Base-by-base conservation (phyloP, 2,888 invertebrate species). In the Celastrina argiolus region DNA sequence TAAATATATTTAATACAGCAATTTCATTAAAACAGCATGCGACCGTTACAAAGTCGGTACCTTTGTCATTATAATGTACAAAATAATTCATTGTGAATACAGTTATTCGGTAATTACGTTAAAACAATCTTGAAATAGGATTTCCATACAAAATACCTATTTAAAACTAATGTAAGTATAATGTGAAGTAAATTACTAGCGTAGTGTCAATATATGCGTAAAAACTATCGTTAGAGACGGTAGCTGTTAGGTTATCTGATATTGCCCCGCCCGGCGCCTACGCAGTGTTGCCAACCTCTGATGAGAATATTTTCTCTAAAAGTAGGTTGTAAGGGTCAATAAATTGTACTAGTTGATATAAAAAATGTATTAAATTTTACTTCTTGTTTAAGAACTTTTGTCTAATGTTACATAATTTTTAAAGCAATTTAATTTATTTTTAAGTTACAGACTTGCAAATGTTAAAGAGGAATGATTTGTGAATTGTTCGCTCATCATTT, bases 211-310 rank as follows among this genome's bases (percentile, higher is more conserved):
- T 51, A 51, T 51, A 51, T 51, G 51, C 51, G 22, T 51, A 51
- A 51, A 51, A 51, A 51, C 51, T 10, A 51, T 51, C 51, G 22
- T 51, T 26, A 51, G 14, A 51, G 22, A 51, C 51, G 51, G 51
- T 51, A 51, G 22, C 22, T 22, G 51, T 12, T 51, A 36, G 41
- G 41, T 41, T 14, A 51, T 51, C 51, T 51, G 22, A 22, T 10
- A 51, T 14, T 12, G 22, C 51, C 22, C 51, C 12, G 51, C 51
- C 22, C 51, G 22, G 51, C 51, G 51, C 22, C 51, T 51, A 51
- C 51, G 51, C 51, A 26, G 51, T 51, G 22, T 22, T 26, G 51
- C 22, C 51, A 51, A 26, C 51, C 26, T 12, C 51, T 12, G 14
- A 51, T 45, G 18, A 18, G 10, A 45, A 45, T 45, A 45, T 45